Percentiles rank a stretch among this genome's conserved stretches.
phyloP scores from a whole-genome alignment of 2,888 invertebrate species.

The Brassicogethes aeneus region DNA sequence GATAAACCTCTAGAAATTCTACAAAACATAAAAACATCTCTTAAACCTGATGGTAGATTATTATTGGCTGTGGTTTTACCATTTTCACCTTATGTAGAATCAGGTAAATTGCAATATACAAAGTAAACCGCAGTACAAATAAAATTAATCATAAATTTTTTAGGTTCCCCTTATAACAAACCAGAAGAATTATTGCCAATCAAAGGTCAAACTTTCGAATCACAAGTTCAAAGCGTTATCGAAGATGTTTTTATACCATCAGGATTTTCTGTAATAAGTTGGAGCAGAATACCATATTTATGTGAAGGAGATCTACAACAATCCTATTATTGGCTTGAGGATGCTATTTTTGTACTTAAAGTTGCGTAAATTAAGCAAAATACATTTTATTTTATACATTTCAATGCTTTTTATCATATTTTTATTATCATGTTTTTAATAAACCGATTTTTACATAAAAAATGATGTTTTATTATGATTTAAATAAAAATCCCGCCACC shows the following conservation, averaged over 20 bases:
- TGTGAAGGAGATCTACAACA: conserved; percentile 94
- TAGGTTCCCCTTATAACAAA: conserved; percentile 59
- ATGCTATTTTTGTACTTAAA: conserved; percentile 77
- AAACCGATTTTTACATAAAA: too few species aligned
- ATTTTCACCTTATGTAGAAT: conserved; percentile 90
- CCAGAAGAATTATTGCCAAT: conserved; percentile 63
- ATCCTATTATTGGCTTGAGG: conserved; percentile 86
- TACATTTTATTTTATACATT: too few species aligned
- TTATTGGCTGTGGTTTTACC: conserved; percentile 90
- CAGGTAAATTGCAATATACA: conserved; percentile 44
- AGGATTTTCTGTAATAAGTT: conserved; percentile 69
- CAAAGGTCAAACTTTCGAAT: conserved; percentile 60
- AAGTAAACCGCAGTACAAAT: not conserved
- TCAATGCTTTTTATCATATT: too few species aligned
- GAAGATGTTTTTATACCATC: conserved; percentile 51
- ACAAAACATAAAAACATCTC: conserved; percentile 58
- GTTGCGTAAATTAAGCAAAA: conserved; percentile 2
- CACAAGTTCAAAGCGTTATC: conserved; percentile 69
- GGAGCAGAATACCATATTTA: conserved; percentile 89
- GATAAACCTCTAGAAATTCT: conserved; percentile 74
- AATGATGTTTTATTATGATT: not conserved
- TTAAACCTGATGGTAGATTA: conserved; percentile 66
- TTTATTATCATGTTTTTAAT: too few species aligned
- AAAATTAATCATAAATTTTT: conserved; percentile 11
- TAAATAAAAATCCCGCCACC: too few species aligned